Evolutionary conservation across 2,113 vertebrate genomes (phyloP), one percentile per base, ranked within the genome.

Genomic region (Isichthys henryi): DNA sequence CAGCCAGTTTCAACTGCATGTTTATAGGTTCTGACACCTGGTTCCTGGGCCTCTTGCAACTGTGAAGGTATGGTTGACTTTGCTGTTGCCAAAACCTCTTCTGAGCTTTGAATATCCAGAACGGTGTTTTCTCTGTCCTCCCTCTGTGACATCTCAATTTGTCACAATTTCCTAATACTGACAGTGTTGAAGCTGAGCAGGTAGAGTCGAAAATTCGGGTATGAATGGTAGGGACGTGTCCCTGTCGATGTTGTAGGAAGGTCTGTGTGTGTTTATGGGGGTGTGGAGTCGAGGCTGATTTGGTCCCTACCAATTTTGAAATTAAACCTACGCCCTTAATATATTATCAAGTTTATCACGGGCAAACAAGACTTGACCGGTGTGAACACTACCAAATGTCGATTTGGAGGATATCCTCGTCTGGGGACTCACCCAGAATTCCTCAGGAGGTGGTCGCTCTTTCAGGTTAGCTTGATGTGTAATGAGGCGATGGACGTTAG

Each of bases 21-120:
- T 91, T 93, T 93, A 94, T 90, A 87, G 90, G 70, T 94, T 91
- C 45, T 94, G 94, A 95, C 94, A 94, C 88, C 92, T 94, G 92
- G 92, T 89, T 91, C 91, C 88, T 85, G 66, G 84, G 94, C 92
- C 90, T 90, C 83, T 92, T 1, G 82, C 91, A 92, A 94, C 94
- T 94, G 86, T 13, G 0, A 77, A 89, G 90, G 91, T 90, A 88
- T 66, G 90, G 91, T 93, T 91, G 93, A 89, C 92, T 90, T 91
- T 11, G 88, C 77, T 94, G 92, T 92, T 88, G 91, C 91, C 91
- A 87, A 90, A 92, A 62, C 94, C 90, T 82, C 74, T 23, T 17
- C 3, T 10, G 46, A 91, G 88, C 83, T 58, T 80, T 88, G 39
- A 53, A 77, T 84, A 85, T 46, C 58, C 2, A 87, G 77, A 53